These are phyloP conservation scores for Diaphora mendica DNA, from an alignment of 2,888 invertebrate genomes.

Conservation along the genomic window DNA sequence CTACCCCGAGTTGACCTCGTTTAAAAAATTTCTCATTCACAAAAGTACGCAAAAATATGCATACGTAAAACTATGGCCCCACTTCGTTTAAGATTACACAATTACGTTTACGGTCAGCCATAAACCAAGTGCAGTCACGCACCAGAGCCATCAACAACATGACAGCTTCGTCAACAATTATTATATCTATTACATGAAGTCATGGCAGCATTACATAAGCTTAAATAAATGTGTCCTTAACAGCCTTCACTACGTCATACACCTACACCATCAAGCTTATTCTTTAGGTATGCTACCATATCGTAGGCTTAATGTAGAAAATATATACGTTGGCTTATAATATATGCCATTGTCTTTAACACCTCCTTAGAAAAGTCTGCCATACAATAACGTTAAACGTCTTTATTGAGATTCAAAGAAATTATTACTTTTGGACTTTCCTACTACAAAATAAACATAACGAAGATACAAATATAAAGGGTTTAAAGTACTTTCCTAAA, in stretches of 20 bases:
- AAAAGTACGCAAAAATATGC: background rate
- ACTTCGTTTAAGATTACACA: slow-evolving; percentile 15
- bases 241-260: slow-evolving; percentile 25
- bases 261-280: slow-evolving; percentile 5
- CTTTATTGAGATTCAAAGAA: too few species aligned
- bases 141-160: slow-evolving; percentile 39
- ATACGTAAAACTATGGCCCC: background rate
- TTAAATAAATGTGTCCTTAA: slow-evolving; percentile 48
- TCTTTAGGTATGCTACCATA: background rate
- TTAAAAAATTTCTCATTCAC: background rate
- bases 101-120: slow-evolving; percentile 17
- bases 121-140: slow-evolving; percentile 28
- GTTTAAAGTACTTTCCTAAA: too few species aligned
- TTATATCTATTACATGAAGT: slow-evolving; percentile 38
- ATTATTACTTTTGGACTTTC: too few species aligned
- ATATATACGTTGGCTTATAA: too few species aligned
- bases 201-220: slow-evolving; percentile 41
- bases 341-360: too few species aligned
- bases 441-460: too few species aligned
- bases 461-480: too few species aligned
- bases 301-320: background rate
- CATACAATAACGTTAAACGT: too few species aligned
- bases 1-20: background rate
- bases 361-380: too few species aligned
- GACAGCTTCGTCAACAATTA: slow-evolving; percentile 39